A percentile compares a stretch with the other conserved stretches of the same genome.
phyloP scores from a whole-genome alignment of 2,888 invertebrate genomes.

The Tineola bisselliella region DNA sequence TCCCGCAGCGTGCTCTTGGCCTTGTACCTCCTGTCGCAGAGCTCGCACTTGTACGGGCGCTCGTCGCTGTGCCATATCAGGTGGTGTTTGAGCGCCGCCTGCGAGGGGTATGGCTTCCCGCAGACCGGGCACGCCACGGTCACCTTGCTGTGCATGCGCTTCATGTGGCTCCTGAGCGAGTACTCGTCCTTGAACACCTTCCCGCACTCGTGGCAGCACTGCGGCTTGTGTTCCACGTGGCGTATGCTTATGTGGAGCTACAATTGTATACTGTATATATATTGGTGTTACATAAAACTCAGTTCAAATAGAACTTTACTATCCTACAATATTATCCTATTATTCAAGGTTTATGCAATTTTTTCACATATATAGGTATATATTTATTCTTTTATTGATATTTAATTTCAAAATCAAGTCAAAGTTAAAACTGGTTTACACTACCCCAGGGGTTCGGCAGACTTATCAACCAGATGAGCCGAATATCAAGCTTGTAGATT shows the following conservation, averaged over 20 bases:
- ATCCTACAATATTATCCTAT: too few species aligned
- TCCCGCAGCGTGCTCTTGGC: slow-evolving; percentile 26
- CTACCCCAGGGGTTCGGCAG: too few species aligned
- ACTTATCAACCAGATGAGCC: too few species aligned
- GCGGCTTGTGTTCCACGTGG: slow-evolving; percentile 17
- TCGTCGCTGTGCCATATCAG: slow-evolving; percentile 33
- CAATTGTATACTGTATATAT: too few species aligned
- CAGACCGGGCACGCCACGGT: slow-evolving; percentile 31
- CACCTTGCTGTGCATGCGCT: slow-evolving; percentile 22
- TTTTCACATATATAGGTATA: too few species aligned
- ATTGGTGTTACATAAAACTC: too few species aligned
- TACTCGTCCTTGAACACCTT: slow-evolving; percentile 29
- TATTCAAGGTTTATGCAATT: too few species aligned
- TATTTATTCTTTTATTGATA: too few species aligned
- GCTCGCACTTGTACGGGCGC: slow-evolving; percentile 28
- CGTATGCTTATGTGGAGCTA: not conserved
- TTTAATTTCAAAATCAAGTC: too few species aligned
- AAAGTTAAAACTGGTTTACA: too few species aligned
- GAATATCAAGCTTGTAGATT: too few species aligned
- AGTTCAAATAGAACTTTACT: too few species aligned
- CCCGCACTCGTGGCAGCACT: slow-evolving; percentile 34
- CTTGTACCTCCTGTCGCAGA: slow-evolving; percentile 33
- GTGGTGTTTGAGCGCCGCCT: slow-evolving; percentile 26
- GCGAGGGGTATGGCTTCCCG: slow-evolving; percentile 24
- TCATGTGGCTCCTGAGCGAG: slow-evolving; percentile 26